phyloP scores from a whole-genome alignment of 2,113 vertebrate genomes.

The Engraulis encrasicolus region DNA sequence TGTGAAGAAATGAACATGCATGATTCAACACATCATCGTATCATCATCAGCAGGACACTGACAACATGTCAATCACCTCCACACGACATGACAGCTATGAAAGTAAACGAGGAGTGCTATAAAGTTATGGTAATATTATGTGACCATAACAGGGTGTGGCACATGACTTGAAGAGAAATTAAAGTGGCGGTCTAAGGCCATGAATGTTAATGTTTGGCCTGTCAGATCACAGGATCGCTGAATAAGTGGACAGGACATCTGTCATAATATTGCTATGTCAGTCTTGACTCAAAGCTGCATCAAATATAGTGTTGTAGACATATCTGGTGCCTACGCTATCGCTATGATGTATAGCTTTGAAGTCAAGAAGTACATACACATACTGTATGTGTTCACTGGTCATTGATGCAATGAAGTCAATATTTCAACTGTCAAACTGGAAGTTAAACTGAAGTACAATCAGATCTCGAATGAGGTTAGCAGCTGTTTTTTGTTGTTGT shows the following conservation, averaged over 20 bases:
- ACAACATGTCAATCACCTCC: neutral
- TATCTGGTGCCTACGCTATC: neutral
- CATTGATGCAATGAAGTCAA: neutral
- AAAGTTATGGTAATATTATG: neutral
- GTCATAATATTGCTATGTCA: neutral
- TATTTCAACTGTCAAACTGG: neutral
- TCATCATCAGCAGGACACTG: neutral
- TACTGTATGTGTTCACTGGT: too few species aligned
- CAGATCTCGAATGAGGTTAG: too few species aligned
- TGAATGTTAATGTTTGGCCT: too few species aligned
- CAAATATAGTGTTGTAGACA: neutral
- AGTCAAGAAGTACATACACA: neutral
- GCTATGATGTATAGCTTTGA: neutral
- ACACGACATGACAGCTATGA: neutral
- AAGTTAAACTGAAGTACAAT: neutral
- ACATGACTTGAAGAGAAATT: neutral
- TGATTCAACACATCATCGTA: neutral
- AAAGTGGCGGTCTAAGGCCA: neutral
- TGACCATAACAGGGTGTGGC: neutral
- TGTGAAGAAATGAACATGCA: too few species aligned
- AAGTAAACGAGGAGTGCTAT: neutral
- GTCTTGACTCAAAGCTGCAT: neutral
- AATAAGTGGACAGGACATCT: neutral
- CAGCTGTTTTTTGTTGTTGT: too few species aligned
- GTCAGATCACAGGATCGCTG: neutral